Conservation (phyloP, 2,797 vertebrate genomes). For the Clarias platycephalus region DNA sequence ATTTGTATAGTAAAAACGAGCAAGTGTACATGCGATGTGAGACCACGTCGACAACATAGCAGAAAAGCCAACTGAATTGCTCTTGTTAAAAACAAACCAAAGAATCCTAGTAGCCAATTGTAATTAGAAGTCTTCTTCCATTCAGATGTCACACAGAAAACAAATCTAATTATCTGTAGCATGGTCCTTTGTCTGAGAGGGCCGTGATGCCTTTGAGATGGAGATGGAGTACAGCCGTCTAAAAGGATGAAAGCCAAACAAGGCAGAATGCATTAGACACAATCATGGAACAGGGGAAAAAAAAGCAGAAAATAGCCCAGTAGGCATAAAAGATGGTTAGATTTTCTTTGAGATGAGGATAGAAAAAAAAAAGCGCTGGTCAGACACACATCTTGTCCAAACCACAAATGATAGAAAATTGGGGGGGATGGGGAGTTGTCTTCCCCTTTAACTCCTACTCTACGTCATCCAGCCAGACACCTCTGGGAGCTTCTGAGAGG, state of each 20-base stretch:
- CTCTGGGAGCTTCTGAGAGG: not conserved
- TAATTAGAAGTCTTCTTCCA: not conserved
- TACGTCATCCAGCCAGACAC: not conserved
- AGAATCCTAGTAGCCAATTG: not conserved
- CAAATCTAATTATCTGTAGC: not conserved
- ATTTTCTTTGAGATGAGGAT: not conserved
- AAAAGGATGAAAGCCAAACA: constrained; percentile 38
- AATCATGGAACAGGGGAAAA: not conserved
- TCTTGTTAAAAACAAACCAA: not conserved
- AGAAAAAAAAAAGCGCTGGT: not conserved
- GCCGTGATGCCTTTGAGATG: constrained; percentile 8
- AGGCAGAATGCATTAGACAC: constrained; percentile 20
- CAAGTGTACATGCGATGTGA: not conserved
- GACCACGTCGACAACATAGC: no score
- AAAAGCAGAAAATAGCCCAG: constrained; percentile 1
- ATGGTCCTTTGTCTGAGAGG: not conserved
- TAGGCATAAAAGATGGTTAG: not conserved
- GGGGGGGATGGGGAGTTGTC: no score
- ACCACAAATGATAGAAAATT: not conserved
- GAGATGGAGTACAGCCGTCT: constrained; percentile 8
- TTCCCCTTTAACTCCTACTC: constrained; percentile 2
- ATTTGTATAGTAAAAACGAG: not conserved
- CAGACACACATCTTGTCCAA: not conserved
- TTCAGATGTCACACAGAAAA: not conserved
- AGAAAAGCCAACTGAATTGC: not conserved